A percentile compares a stretch with the other conserved stretches of the same genome.
These are phyloP conservation scores for Turnix velox DNA, from an alignment of 2,113 vertebrate genomes.

Conservation along the genomic window DNA sequence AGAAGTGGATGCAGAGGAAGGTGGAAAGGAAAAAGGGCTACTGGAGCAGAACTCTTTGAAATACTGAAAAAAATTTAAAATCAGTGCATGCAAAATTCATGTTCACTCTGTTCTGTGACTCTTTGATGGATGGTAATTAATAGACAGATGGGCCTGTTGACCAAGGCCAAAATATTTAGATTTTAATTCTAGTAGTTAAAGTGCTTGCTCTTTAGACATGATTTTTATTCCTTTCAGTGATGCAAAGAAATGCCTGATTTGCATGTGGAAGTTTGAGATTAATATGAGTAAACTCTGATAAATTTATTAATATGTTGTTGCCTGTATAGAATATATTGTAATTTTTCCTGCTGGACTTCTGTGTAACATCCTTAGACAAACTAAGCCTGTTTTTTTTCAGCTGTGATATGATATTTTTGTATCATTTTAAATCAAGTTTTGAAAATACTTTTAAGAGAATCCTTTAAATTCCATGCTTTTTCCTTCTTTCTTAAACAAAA, in stretches of 20 bases:
- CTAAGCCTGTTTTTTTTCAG: neutral
- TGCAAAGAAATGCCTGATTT: neutral
- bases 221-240: neutral
- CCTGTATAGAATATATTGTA: neutral
- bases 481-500: neutral
- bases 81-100: neutral
- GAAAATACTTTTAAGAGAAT: neutral
- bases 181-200: too few relatives aligned
- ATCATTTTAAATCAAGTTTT: neutral
- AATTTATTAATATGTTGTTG: neutral
- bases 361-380: neutral
- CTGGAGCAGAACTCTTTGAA: neutral
- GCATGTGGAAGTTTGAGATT: neutral
- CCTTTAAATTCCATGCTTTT: neutral
- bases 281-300: neutral
- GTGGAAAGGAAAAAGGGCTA: neutral
- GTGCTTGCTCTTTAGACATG: too few relatives aligned
- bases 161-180: neutral
- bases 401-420: neutral
- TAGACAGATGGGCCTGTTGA: neutral
- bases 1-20: neutral
- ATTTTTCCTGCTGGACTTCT: neutral
- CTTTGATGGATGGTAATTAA: neutral
- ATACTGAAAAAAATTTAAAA: neutral
- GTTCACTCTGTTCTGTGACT: neutral